Conservation (phyloP, 2,888 invertebrate species). For the Ischnus inquisitorius region DNA sequence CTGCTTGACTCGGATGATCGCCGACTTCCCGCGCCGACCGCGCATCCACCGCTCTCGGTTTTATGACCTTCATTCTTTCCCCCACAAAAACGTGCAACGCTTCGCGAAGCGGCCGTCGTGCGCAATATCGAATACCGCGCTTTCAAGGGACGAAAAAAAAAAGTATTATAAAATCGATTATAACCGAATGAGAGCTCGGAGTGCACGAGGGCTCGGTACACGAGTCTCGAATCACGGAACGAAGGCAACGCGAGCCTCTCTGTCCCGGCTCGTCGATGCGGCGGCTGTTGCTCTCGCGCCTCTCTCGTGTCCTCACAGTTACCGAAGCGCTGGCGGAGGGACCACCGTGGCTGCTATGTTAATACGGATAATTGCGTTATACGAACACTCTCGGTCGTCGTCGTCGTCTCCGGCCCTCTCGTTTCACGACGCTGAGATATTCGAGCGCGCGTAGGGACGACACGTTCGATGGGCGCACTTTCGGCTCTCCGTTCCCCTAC, state of each 20-base stretch:
- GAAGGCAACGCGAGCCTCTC: background rate
- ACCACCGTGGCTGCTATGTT: slow-evolving; percentile 76
- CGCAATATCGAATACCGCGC: background rate
- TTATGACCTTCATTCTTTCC: too few relatives aligned
- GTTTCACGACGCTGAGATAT: background rate
- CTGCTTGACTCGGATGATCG: too few relatives aligned
- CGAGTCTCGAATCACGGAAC: slow-evolving; percentile 17
- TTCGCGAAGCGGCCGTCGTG: background rate
- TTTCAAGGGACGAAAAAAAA: slow-evolving; percentile 5
- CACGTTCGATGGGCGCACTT: background rate
- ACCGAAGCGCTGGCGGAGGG: slow-evolving; percentile 36
- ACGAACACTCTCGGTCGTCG: slow-evolving; percentile 58
- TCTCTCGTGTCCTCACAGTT: slow-evolving; percentile 1
- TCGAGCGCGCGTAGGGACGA: background rate
- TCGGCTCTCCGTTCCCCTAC: background rate
- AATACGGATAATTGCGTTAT: slow-evolving; percentile 77
- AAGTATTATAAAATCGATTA: slow-evolving; percentile 21
- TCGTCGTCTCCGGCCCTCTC: slow-evolving; percentile 1
- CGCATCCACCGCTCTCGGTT: too few relatives aligned
- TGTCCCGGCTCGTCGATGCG: background rate
- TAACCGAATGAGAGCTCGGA: too few relatives aligned
- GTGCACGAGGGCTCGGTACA: background rate
- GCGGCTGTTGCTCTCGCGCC: slow-evolving; percentile 35
- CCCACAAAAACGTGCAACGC: too few relatives aligned
- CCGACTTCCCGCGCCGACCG: too few relatives aligned